Conservation (phyloP, 2,888 invertebrate genomes). For the Litoditis marina region DNA sequence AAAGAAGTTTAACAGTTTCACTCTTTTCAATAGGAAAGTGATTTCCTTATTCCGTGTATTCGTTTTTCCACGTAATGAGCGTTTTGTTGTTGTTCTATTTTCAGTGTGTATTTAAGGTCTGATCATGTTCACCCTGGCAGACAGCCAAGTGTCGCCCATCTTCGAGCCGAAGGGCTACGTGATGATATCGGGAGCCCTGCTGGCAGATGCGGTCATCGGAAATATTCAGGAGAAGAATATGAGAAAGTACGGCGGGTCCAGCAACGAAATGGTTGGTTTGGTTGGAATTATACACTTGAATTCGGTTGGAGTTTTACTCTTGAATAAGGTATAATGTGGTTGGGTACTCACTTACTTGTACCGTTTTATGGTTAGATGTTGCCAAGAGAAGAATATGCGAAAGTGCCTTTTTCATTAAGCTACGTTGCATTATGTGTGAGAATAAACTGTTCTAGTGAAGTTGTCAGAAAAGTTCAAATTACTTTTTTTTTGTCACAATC, state of each 20-base stretch:
- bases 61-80: no score
- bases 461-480: no score
- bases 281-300: background rate
- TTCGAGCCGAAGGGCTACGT: conserved; percentile 68
- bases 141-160: conserved; percentile 69
- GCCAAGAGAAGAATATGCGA: no score
- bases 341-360: no score
- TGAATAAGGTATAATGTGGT: background rate
- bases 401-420: no score
- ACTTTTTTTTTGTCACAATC: no score
- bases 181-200: conserved; percentile 73
- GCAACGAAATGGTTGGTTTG: conserved; percentile 76
- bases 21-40: background rate
- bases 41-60: background rate
- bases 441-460: no score
- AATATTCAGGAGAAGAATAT: conserved; percentile 95
- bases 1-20: background rate
- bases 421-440: no score
- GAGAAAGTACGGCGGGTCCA: conserved; percentile 78
- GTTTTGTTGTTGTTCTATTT: no score
- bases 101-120: conserved; percentile 39
- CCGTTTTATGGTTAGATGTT: no score
- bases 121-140: conserved; percentile 84
- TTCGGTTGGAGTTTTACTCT: background rate
- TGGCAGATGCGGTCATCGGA: conserved; percentile 91